phyloP scores from a whole-genome alignment of 1,140 invertebrate species.

The Pachyrhynchus sulphureomaculatus region DNA sequence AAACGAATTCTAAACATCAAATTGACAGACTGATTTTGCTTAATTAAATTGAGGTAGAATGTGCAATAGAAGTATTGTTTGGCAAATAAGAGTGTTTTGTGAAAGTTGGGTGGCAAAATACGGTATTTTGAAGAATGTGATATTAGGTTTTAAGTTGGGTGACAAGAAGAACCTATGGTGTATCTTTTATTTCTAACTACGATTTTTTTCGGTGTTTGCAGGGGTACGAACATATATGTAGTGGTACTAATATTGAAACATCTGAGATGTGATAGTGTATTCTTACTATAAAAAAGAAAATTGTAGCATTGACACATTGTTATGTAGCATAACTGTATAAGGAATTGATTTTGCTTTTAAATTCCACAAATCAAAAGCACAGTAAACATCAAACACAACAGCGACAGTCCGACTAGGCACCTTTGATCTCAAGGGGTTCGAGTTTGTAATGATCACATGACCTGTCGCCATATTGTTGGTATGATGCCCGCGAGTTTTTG shows the following conservation, averaged over 20 bases:
- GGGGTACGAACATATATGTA: neutral
- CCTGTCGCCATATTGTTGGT: no score
- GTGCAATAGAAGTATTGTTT: constrained; percentile 23
- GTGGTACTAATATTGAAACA: neutral
- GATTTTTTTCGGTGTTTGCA: neutral
- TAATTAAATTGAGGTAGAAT: constrained; percentile 24
- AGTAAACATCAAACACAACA: no score
- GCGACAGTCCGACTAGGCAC: no score
- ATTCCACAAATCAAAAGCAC: no score
- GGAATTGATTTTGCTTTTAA: neutral
- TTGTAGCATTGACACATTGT: no score
- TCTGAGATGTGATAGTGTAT: no score
- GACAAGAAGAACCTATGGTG: constrained; percentile 7
- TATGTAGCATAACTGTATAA: no score
- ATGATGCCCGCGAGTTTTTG: no score
- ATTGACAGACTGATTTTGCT: constrained; percentile 34
- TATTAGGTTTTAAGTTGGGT: constrained; percentile 33
- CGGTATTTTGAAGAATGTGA: constrained; percentile 31
- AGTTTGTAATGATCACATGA: no score
- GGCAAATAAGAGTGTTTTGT: no score
- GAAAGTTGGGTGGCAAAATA: constrained; percentile 22
- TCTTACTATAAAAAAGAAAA: no score
- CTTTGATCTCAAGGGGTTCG: no score
- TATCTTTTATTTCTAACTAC: neutral
- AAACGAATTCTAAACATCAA: constrained; percentile 28